Base-by-base conservation (phyloP, 2,797 vertebrate genomes). In the Phataginus tetradactyla region DNA sequence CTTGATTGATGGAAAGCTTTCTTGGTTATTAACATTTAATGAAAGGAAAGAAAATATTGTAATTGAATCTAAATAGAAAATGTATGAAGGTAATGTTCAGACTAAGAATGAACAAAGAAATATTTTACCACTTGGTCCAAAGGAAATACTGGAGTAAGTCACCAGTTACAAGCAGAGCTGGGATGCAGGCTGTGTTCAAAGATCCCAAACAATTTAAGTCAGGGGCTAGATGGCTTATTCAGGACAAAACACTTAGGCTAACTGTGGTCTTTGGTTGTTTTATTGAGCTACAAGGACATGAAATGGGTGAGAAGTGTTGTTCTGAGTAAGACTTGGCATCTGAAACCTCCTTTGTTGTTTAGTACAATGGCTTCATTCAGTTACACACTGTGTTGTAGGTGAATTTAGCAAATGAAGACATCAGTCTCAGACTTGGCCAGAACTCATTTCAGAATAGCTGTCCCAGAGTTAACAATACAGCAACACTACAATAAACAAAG, bases 351-450 rank as follows among this genome's bases (percentile, higher is more conserved):
- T 93, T 89, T 86, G 57, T 37, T 66, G 49, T 78, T 93, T 79
- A 81, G 51, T 32, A 63, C 88, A 7, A 81, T 77, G 68, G 66
- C 3, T 77, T 95, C 85, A 78, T n/a, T 39, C 18, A 69, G 9
- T 75, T 75, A 23, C 84, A 32, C 74, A 66, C 63, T 79, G 37
- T 3, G 57, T 61, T 93, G 68, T 61, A 17, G 15, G 61, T 61
- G 20, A 77, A 92, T 75, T 77, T 25, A 94, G n/a, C 32, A 93
- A 95, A 96, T 75, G 64, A 89, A 88, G 74, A 71, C 27, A 74
- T 51, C 15, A 61, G 14, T 74, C 32, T 90, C 71, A 75, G 5
- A 39, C 4, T 37, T 85, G 66, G 29, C 39, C 9, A 29, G 45
- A 13, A 12, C 17, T 84, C 7, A 63, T 79, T 32, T 84, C 53